Evolutionary conservation across 2,797 vertebrate species (phyloP).

Genomic region (Thaleichthys pacificus): DNA sequence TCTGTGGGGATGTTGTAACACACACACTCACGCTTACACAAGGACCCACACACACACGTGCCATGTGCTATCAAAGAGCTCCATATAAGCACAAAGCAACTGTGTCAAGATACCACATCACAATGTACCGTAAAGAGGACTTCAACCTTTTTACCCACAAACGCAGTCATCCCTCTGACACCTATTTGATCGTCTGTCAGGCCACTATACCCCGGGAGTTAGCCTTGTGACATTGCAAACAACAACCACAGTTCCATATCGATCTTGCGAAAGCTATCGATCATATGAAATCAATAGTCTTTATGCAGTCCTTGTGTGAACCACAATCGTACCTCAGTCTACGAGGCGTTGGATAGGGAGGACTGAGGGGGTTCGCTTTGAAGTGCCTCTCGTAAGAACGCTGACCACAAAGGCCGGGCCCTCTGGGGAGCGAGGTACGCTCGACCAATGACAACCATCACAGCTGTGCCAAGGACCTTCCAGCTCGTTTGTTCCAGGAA

Average conservation of each 20-base stretch:
- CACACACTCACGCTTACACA: not conserved
- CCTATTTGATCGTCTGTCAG: not conserved
- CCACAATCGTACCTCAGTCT: not conserved
- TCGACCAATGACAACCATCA: too few species aligned
- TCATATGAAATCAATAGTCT: not conserved
- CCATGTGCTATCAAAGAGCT: not conserved
- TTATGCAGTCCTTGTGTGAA: not conserved
- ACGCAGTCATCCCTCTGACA: not conserved
- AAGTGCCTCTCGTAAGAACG: too few species aligned
- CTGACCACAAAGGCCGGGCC: too few species aligned
- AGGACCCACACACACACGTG: not conserved
- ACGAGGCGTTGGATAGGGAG: too few species aligned
- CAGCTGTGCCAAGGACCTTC: too few species aligned
- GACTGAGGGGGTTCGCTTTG: too few species aligned
- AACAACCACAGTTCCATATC: not conserved
- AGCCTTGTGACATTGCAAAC: not conserved
- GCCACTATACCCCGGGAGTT: not conserved
- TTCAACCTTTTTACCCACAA: not conserved
- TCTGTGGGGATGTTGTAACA: too few species aligned
- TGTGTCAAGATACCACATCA: not conserved
- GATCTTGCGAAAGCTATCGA: not conserved
- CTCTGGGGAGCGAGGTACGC: too few species aligned
- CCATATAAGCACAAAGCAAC: not conserved
- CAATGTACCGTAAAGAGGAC: not conserved
- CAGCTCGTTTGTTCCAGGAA: too few species aligned